These are phyloP conservation scores for Abrostola tripartita DNA, from an alignment of 2,888 invertebrate genomes.

Conservation along the genomic window DNA sequence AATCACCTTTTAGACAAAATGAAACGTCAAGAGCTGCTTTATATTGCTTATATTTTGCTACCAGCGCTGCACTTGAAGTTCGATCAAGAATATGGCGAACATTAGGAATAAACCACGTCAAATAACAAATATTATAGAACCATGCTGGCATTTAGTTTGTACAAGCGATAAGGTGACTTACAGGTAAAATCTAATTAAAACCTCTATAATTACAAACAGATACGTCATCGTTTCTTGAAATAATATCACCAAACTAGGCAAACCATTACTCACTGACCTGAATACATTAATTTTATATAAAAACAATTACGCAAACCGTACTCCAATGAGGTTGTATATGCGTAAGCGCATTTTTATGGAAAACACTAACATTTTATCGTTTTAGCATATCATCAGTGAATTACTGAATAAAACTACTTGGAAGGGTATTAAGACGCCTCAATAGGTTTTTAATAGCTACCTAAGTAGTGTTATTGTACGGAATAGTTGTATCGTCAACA, in stretches of 20 bases:
- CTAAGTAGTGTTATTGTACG: too few relatives aligned
- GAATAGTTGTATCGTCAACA: neutral
- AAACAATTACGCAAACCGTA: slow-evolving; percentile 54
- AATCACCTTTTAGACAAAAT: too few relatives aligned
- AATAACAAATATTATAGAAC: neutral
- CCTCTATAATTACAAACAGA: slow-evolving; percentile 16
- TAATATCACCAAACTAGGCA: slow-evolving; percentile 46
- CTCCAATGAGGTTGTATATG: slow-evolving; percentile 37
- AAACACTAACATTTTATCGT: slow-evolving; percentile 41
- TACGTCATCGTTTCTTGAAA: slow-evolving; percentile 51
- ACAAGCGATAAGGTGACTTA: neutral
- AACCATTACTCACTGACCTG: slow-evolving; percentile 57
- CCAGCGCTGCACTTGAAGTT: too few relatives aligned
- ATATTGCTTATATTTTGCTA: too few relatives aligned
- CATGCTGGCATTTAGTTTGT: neutral
- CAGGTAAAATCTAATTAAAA: slow-evolving; percentile 12
- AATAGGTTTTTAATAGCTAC: slow-evolving; percentile 2
- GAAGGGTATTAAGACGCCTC: slow-evolving; percentile 16
- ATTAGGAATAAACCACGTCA: too few relatives aligned
- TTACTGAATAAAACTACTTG: slow-evolving; percentile 35
- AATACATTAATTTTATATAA: slow-evolving; percentile 55
- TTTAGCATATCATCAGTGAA: slow-evolving; percentile 35
- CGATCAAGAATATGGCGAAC: too few relatives aligned
- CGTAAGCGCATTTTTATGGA: slow-evolving; percentile 49
- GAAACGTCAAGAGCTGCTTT: too few relatives aligned